phyloP scores from a whole-genome alignment of 1,140 invertebrate species.

The Chrysopa pallens region DNA sequence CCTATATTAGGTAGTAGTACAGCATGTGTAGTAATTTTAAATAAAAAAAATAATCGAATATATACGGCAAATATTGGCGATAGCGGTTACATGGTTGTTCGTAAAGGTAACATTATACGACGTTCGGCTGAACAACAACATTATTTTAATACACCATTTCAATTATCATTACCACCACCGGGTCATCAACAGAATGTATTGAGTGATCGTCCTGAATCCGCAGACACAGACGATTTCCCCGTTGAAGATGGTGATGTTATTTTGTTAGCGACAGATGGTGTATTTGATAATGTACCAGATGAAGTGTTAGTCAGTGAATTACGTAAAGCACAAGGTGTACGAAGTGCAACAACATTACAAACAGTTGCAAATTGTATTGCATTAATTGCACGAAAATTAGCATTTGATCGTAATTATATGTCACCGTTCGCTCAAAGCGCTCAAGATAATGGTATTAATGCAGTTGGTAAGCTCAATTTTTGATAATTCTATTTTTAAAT shows the following conservation, averaged over 20 bases:
- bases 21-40: constrained; percentile 86
- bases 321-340: constrained; percentile 45
- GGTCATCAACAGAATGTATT: constrained; percentile 66
- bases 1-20: constrained; percentile 90
- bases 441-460: constrained; percentile 77
- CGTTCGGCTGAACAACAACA: constrained; percentile 92
- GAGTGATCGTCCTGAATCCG: constrained; percentile 82
- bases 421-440: constrained; percentile 92
- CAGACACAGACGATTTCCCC: constrained; percentile 74
- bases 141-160: constrained; percentile 97
- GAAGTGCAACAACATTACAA: constrained; percentile 59
- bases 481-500: not conserved
- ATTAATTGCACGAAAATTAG: constrained; percentile 80
- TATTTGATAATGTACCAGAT: constrained; percentile 95
- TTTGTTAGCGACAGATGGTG: constrained; percentile 88
- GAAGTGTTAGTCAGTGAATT: constrained; percentile 69
- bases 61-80: constrained; percentile 97
- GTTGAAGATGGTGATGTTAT: constrained; percentile 93
- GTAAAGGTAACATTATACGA: constrained; percentile 71
- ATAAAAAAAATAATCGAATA: constrained; percentile 72
- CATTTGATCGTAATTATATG: constrained; percentile 84
- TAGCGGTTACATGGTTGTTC: constrained; percentile 87
- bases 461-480: constrained; percentile 48
- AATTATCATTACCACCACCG: constrained; percentile 83
- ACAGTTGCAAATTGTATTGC: constrained; percentile 86